phyloP scores from a whole-genome alignment of 2,113 vertebrate genomes.

The mouse (Mus musculus) region DNA sequence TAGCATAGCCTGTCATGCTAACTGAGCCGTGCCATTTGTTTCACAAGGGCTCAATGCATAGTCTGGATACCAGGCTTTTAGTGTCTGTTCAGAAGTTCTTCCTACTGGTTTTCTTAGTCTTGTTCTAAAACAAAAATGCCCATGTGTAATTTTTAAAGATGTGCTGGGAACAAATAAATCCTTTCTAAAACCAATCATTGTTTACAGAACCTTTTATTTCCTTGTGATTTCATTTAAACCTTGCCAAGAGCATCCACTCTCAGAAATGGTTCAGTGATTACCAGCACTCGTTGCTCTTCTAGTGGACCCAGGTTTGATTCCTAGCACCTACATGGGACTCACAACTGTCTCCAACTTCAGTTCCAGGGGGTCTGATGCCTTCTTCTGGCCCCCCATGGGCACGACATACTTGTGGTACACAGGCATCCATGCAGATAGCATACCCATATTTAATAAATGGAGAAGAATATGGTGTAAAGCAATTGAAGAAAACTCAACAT shows the following conservation, averaged over 20 bases:
- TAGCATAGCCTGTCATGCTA: constrained; percentile 14
- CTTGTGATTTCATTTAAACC: constrained; percentile 3
- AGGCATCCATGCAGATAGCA: background rate
- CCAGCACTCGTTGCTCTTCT: background rate
- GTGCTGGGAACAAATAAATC: constrained; percentile 80
- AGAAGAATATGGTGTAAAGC: background rate
- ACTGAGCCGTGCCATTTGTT: constrained; percentile 70
- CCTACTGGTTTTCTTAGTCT: constrained; percentile 72
- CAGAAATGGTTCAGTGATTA: background rate
- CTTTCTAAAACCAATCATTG: constrained; percentile 59
- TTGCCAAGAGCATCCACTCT: background rate
- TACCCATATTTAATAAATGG: background rate
- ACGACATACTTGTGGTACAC: background rate
- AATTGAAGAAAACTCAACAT: background rate
- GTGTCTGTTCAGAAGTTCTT: constrained; percentile 67
- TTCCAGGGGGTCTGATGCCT: background rate
- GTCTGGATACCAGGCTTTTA: constrained; percentile 54
- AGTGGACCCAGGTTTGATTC: background rate
- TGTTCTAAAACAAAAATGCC: constrained; percentile 75
- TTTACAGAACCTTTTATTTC: constrained; percentile 67
- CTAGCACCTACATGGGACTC: background rate
- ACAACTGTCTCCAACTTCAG: background rate
- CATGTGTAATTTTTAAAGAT: constrained; percentile 76
- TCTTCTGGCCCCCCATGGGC: background rate
- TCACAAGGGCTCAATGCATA: constrained; percentile 71